Evolutionary conservation across 2,797 vertebrate species (phyloP).

Genomic region (Cetoscarus ocellatus): DNA sequence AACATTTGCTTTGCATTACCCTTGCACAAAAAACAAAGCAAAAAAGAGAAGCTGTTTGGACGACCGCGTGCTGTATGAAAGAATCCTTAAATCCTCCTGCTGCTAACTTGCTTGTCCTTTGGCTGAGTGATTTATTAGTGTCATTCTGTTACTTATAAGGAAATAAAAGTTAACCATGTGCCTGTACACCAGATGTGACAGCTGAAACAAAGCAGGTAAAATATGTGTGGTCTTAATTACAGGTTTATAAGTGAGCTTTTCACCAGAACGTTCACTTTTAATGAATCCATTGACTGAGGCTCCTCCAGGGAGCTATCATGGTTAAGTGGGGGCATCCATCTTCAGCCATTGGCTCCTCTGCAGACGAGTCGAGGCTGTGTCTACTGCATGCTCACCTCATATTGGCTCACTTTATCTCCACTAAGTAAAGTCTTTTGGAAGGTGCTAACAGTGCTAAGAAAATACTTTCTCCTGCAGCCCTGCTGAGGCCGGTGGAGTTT

Average conservation of each 20-base stretch:
- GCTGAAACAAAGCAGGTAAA: slow-evolving; percentile 83
- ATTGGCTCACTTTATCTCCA: slow-evolving; percentile 83
- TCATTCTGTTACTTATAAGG: slow-evolving; percentile 71
- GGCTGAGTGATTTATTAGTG: slow-evolving; percentile 72
- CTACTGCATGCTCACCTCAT: slow-evolving; percentile 76
- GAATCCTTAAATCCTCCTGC: slow-evolving; percentile 32
- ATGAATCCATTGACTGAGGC: slow-evolving; percentile 85
- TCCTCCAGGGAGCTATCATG: slow-evolving; percentile 85
- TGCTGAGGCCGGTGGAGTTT: slow-evolving; percentile 62
- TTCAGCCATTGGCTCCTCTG: slow-evolving; percentile 82
- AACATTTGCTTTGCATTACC: slow-evolving; percentile 52
- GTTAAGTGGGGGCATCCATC: slow-evolving; percentile 86
- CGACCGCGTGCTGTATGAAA: slow-evolving; percentile 27
- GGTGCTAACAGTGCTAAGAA: slow-evolving; percentile 70
- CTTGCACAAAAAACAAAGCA: background rate
- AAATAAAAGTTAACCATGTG: slow-evolving; percentile 77
- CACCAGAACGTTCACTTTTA: slow-evolving; percentile 84
- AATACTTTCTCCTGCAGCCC: slow-evolving; percentile 66
- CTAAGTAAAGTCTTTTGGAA: slow-evolving; percentile 82
- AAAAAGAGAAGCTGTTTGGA: slow-evolving; percentile 41
- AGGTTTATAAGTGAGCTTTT: slow-evolving; percentile 82
- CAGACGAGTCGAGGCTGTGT: slow-evolving; percentile 75
- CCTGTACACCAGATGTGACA: slow-evolving; percentile 74
- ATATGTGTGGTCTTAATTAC: slow-evolving; percentile 83
- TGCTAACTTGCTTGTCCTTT: slow-evolving; percentile 33